A percentile compares a stretch with the other conserved stretches of the same genome.
These are phyloP conservation scores for Tanytarsus gracilentus DNA, from an alignment of 2,888 invertebrate species.

Conservation along the genomic window DNA sequence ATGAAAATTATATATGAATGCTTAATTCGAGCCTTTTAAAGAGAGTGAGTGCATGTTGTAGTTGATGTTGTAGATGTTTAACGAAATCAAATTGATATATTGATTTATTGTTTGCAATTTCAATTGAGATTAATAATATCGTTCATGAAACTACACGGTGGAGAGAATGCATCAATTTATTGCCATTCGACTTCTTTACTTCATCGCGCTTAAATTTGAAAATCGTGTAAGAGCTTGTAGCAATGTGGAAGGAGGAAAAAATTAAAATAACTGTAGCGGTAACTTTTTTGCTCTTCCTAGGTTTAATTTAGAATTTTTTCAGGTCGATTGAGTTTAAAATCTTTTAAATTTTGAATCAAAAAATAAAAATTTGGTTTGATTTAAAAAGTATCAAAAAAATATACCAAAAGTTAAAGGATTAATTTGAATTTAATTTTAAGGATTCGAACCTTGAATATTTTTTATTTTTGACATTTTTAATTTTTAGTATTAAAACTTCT, in stretches of 20 bases:
- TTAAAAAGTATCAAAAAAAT: too few relatives aligned
- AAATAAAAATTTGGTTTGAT: too few relatives aligned
- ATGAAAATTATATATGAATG: constrained; percentile 25
- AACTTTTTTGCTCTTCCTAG: not conserved
- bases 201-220: not conserved
- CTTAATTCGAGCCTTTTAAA: constrained; percentile 16
- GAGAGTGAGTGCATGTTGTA: constrained; percentile 10
- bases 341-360: too few relatives aligned
- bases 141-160: constrained; percentile 5
- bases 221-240: constrained; percentile 10
- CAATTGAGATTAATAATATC: constrained; percentile 25
- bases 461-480: too few relatives aligned
- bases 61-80: constrained; percentile 15
- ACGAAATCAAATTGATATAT: constrained; percentile 28
- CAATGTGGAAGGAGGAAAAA: not conserved
- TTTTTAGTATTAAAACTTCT: too few relatives aligned
- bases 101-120: constrained; percentile 28
- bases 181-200: not conserved
- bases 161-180: not conserved
- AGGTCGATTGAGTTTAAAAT: too few relatives aligned
- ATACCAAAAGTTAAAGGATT: too few relatives aligned
- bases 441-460: too few relatives aligned
- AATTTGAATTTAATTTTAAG: too few relatives aligned
- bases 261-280: too few relatives aligned
- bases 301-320: too few relatives aligned